phyloP scores from a whole-genome alignment of 1,140 invertebrate genomes.

The Geopemphigus sp. region DNA sequence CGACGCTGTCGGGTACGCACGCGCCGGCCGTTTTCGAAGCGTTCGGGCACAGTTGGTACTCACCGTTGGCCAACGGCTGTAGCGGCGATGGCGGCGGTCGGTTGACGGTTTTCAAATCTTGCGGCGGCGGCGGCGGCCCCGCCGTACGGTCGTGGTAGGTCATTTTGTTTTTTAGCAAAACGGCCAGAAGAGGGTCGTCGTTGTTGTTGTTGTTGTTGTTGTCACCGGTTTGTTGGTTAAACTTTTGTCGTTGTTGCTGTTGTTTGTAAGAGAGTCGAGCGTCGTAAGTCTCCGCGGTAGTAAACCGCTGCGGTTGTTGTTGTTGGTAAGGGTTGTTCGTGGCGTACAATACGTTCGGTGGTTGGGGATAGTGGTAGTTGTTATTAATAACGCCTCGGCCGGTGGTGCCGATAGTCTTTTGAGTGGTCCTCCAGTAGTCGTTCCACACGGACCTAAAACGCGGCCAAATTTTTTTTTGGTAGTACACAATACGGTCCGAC shows the following conservation, averaged over 20 bases:
- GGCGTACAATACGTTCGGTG: not conserved
- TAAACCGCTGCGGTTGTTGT: not conserved
- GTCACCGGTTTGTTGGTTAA: not conserved
- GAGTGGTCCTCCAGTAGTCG: constrained; percentile 52
- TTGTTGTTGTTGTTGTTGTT: constrained; percentile 37
- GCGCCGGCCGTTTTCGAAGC: too few species aligned
- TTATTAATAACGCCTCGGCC: not conserved
- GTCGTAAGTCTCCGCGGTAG: not conserved
- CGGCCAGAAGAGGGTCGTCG: constrained; percentile 25
- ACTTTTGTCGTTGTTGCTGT: constrained; percentile 24
- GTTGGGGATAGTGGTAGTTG: not conserved
- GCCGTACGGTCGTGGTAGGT: not conserved
- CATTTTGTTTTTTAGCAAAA: constrained; percentile 41
- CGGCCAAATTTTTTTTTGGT: not conserved
- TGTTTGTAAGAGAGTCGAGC: not conserved
- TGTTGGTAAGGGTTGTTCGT: constrained; percentile 32
- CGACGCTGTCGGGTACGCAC: too few species aligned
- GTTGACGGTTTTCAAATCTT: constrained; percentile 36
- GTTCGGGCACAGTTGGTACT: not conserved
- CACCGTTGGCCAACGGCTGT: constrained; percentile 16
- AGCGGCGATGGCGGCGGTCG: not conserved
- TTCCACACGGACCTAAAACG: constrained; percentile 52
- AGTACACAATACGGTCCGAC: too few species aligned
- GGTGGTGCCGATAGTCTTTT: constrained; percentile 41
- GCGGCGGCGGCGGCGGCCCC: constrained; percentile 8